phyloP scores from a whole-genome alignment of 1,140 invertebrate genomes.

The Drosophila pseudoobscura region DNA sequence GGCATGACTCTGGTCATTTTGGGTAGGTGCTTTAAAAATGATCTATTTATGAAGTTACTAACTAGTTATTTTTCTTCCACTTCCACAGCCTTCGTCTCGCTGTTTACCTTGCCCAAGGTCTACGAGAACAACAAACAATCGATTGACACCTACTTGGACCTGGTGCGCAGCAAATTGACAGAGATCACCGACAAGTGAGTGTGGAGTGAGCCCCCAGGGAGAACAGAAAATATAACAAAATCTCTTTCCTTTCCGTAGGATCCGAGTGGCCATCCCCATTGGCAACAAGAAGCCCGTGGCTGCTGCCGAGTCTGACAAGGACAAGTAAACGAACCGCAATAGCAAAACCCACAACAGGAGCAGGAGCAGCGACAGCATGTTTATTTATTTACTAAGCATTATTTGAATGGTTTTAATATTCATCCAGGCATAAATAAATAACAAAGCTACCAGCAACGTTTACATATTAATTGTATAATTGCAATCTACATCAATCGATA shows the following conservation, averaged over 20 bases:
- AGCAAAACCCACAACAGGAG: constrained; percentile 45
- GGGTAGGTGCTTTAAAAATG: constrained; percentile 85
- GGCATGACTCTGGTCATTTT: constrained; percentile 98
- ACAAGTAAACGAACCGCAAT: constrained; percentile 87
- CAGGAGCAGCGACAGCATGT: constrained; percentile 65
- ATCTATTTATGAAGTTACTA: no score
- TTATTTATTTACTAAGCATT: constrained; percentile 81
- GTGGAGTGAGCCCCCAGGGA: background rate
- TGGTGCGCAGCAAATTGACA: constrained; percentile 94
- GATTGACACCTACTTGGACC: constrained; percentile 96
- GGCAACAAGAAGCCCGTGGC: constrained; percentile 86
- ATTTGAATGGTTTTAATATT: constrained; percentile 80
- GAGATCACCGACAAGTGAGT: constrained; percentile 94
- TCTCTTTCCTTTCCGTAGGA: constrained; percentile 86
- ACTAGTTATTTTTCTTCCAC: constrained; percentile 48
- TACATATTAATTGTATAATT: constrained; percentile 68
- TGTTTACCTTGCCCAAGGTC: constrained; percentile 98
- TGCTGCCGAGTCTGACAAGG: constrained; percentile 89
- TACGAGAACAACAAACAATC: constrained; percentile 99
- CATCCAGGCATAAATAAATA: constrained; percentile 78
- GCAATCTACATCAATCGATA: constrained; percentile 59
- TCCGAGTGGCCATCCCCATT: constrained; percentile 94
- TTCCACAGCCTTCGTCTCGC: constrained; percentile 92
- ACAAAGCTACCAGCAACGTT: constrained; percentile 57
- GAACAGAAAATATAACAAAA: background rate